Conservation (phyloP, 2,113 vertebrate genomes). For the Oryzias woworae region DNA sequence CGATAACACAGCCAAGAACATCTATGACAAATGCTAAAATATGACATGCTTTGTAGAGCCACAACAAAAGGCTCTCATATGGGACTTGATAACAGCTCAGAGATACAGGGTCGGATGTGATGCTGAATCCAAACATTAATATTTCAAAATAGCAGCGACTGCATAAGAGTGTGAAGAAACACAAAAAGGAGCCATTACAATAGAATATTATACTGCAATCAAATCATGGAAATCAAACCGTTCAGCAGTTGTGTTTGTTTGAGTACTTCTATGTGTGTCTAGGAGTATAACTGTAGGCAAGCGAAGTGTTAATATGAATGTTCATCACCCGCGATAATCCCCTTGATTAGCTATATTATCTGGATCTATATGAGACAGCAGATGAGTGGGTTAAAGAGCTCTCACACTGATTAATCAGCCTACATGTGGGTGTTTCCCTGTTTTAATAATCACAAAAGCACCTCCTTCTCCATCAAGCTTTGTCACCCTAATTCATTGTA, state of each 20-base stretch:
- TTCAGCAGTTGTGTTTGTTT: slow-evolving; percentile 5
- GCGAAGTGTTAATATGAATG: slow-evolving; percentile 38
- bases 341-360: slow-evolving; percentile 67
- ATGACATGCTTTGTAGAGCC: slow-evolving; percentile 56
- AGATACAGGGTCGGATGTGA: slow-evolving; percentile 43
- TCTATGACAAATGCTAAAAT: slow-evolving; percentile 62
- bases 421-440: slow-evolving; percentile 43
- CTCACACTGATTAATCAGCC: slow-evolving; percentile 55
- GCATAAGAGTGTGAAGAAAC: slow-evolving; percentile 24
- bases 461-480: slow-evolving; percentile 11
- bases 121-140: slow-evolving; percentile 44
- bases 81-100: slow-evolving; percentile 48
- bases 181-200: slow-evolving; percentile 25
- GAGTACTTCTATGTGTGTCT: neutral
- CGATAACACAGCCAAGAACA: slow-evolving; percentile 53
- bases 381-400: slow-evolving; percentile 70
- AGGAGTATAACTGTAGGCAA: slow-evolving; percentile 10
- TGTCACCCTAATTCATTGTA: slow-evolving; percentile 12
- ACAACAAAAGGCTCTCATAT: slow-evolving; percentile 49
- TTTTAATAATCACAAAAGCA: slow-evolving; percentile 38
- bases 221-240: slow-evolving; percentile 24
- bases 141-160: slow-evolving; percentile 37
- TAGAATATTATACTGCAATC: slow-evolving; percentile 35
- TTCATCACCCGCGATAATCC: slow-evolving; percentile 57
- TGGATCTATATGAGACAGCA: slow-evolving; percentile 52